Evolutionary conservation across 2,888 invertebrate genomes (phyloP), one percentile per base, ranked within the genome.

Genomic region (Sphaerophoria rueppellii): DNA sequence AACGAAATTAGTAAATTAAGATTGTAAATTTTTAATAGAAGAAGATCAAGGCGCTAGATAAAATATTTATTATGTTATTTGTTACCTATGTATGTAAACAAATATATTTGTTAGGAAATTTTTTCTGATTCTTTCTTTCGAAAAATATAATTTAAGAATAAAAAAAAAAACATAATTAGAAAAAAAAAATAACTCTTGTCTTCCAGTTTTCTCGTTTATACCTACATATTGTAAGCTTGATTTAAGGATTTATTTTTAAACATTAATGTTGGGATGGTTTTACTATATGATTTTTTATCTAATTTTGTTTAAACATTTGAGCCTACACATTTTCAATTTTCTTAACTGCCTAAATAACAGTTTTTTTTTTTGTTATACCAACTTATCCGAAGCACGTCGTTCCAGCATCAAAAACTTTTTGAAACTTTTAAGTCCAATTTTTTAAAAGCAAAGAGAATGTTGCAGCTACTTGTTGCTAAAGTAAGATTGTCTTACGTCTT

Each of bases 171-270:
- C n/a, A n/a, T 11, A 40, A 43, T 69, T 63, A 43, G 40, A 67
- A 71, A 71, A 48, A 60, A 67, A 73, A 43, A 85, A 81, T 77
- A 76, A 76, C 85, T 85, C 81, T 85, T 85, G 85, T 85, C 85
- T 85, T 85, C 85, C 85, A 85, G 72, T 85, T 77, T 54, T 81
- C 85, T 81, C 74, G 34, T 79, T 83, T 79, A 46, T 12, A 37
- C 12, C 14, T 69, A 37, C 12, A 24, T 69, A 6, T 43, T 55
- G 9, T 76, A 43, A 43, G 43, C 34, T 43, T 69, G 58, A 65
- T 9, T n/a, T 65, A 1, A 7, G 11, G 16, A n/a, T 12, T 11
- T 37, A 14, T 52, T 14, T 65, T 14, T 16, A 6, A 16, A 24
- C 70, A 24, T 48, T 6, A 6, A 43, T 24, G 60, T 43, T 60